Evolutionary conservation across 2,113 vertebrate species (phyloP).

Genomic region (Mustela nigripes): DNA sequence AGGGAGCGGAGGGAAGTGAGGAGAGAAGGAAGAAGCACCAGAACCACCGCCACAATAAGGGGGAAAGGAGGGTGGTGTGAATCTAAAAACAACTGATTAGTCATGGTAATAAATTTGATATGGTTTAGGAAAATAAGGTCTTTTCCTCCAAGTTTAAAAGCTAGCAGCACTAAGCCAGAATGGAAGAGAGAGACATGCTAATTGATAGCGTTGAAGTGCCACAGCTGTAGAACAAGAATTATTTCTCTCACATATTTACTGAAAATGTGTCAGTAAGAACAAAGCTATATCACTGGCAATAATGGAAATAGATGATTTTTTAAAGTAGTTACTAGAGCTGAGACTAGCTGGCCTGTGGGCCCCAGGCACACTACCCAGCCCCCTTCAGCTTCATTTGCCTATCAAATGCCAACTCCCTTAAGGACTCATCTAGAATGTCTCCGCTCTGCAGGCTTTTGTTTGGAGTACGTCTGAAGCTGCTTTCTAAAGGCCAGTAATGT

Average conservation of each 20-base stretch:
- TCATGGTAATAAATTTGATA: neutral
- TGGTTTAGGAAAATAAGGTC: neutral
- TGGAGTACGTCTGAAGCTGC: constrained; percentile 19
- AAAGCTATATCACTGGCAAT: constrained; percentile 17
- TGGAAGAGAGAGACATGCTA: neutral
- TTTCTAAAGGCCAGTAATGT: constrained; percentile 23
- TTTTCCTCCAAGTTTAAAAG: constrained; percentile 1
- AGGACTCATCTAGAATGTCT: neutral
- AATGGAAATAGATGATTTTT: constrained; percentile 38
- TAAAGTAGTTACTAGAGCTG: neutral
- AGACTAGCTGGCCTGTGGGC: neutral
- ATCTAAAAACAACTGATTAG: neutral
- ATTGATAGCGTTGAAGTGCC: neutral
- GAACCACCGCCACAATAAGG: neutral
- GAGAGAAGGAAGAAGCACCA: neutral
- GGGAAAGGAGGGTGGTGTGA: neutral
- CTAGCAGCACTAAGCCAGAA: neutral
- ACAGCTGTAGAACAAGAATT: neutral
- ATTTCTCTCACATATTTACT: constrained; percentile 38
- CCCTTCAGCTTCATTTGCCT: constrained; percentile 25
- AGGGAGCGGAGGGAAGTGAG: neutral
- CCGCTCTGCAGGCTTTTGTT: neutral
- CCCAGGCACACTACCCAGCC: neutral
- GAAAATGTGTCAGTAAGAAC: constrained; percentile 56
- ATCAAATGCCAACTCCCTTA: constrained; percentile 9